phyloP scores from a whole-genome alignment of 2,888 invertebrate genomes.

The Oscheius sp. region DNA sequence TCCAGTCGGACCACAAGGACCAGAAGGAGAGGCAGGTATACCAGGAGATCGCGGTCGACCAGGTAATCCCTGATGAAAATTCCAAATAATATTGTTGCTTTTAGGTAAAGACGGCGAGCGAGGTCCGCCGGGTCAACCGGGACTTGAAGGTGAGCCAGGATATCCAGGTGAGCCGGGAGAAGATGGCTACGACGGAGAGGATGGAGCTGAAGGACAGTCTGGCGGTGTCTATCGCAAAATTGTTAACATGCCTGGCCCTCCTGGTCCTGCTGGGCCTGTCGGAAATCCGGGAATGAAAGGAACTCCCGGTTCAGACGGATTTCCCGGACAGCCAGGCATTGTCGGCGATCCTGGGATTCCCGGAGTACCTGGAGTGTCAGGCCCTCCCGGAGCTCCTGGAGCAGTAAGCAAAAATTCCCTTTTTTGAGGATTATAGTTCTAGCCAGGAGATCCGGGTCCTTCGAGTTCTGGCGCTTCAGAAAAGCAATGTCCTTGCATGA shows the following conservation, averaged over 20 bases:
- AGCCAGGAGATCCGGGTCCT: constrained; percentile 20
- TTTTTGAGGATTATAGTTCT: background rate
- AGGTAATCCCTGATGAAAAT: background rate
- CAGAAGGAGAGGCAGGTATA: background rate
- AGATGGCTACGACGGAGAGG: constrained; percentile 18
- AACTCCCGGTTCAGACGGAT: constrained; percentile 40
- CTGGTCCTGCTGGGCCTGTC: constrained; percentile 62
- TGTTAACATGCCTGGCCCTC: constrained; percentile 8
- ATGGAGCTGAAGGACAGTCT: background rate
- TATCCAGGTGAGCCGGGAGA: constrained; percentile 47
- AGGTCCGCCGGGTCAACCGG: constrained; percentile 45
- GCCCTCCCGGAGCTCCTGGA: constrained; percentile 12
- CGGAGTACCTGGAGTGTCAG: constrained; percentile 10
- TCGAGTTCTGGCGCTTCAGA: background rate
- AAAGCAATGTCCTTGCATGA: constrained; percentile 4
- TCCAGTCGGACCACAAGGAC: background rate
- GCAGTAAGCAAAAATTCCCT: background rate
- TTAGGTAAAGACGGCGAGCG: background rate
- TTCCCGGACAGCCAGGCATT: background rate
- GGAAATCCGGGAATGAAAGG: constrained; percentile 57
- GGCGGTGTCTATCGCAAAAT: background rate
- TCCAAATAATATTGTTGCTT: background rate
- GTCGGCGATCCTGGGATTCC: background rate
- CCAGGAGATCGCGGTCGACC: constrained; percentile 5
- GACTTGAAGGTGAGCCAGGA: constrained; percentile 41